Base-by-base conservation (phyloP, 2,888 invertebrate genomes). In the Pyrrhosoma nymphula region DNA sequence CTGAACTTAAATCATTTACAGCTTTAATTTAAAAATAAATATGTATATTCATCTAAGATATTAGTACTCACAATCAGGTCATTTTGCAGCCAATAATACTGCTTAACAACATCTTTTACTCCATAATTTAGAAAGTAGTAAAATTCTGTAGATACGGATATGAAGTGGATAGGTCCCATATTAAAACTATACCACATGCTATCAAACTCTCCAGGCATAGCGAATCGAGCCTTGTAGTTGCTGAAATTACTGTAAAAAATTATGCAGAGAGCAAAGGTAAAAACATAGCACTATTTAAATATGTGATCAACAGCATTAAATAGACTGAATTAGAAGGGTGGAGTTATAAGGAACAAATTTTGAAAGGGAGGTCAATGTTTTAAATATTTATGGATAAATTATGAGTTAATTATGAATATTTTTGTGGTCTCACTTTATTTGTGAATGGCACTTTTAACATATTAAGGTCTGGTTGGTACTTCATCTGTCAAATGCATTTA, bases 111-210 rank as follows among this genome's bases (percentile, higher is more conserved):
- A 96, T 98, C 98, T 96, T 98, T 98, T 88, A 98, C 96, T 0
- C 99, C 99, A 96, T 98, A 99, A 96, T 99, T 97, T 82, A 98
- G 97, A 97, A 98, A 99, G 97, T 99, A 99, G 97, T 99, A 99
- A 95, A 98, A 98, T 97, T 99, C 99, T 0, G 99, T 99, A 95
- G 99, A 99, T 96, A 99, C 98, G 47, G 98, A 98, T 95, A 99
- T 98, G 96, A 99, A 98, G 97, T 99, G 99, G 30, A 99, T 98
- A 0, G 99, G 99, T 0, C 99, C 99, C 96, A 99, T 97, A 97
- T 99, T 98, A 97, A 99, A 99, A 96, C 99, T 99, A 97, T 98
- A 99, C 98, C 98, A 98, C 96, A 98, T 97, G 96, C 98, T 98
- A 95, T 98, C 98, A 10, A 97, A 97, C 30, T 97, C 97, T 39